A percentile compares a stretch with the other conserved stretches of the same genome.
These are phyloP conservation scores for Eupithecia pulchellata DNA, from an alignment of 2,888 invertebrate species.

Conservation along the genomic window DNA sequence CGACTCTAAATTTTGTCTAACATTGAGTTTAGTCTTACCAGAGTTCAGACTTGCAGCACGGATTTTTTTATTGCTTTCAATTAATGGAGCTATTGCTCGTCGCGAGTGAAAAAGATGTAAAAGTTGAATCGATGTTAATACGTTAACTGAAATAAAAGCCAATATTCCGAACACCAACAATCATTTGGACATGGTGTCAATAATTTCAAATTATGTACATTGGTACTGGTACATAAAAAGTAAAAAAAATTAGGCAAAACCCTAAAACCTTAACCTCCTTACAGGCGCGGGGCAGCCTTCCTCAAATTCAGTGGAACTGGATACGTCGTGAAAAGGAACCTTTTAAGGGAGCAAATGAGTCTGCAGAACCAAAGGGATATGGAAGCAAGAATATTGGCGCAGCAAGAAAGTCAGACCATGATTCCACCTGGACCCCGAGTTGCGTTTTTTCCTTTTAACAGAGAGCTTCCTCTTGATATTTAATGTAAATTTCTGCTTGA, in stretches of 20 bases:
- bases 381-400: background rate
- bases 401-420: background rate
- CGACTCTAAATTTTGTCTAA: too few species aligned
- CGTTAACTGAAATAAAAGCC: too few species aligned
- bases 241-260: background rate
- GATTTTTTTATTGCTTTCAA: too few species aligned
- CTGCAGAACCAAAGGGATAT: background rate
- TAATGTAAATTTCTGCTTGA: too few species aligned
- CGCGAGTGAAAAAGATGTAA: too few species aligned
- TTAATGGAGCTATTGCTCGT: too few species aligned
- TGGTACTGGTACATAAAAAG: too few species aligned
- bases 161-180: background rate
- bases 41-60: too few species aligned
- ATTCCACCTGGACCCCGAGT: background rate
- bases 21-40: too few species aligned
- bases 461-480: background rate
- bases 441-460: background rate
- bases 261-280: background rate
- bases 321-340: slow-evolving; percentile 51
- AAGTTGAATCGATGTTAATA: too few species aligned
- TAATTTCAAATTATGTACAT: background rate
- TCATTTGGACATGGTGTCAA: background rate
- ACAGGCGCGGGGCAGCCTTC: background rate
- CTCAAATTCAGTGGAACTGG: slow-evolving; percentile 61
- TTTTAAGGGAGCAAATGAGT: slow-evolving; percentile 33